A percentile compares a stretch with the other conserved stretches of the same genome.
These are phyloP conservation scores for Lasioglossum vierecki DNA, from an alignment of 2,888 invertebrate genomes.

Conservation along the genomic window DNA sequence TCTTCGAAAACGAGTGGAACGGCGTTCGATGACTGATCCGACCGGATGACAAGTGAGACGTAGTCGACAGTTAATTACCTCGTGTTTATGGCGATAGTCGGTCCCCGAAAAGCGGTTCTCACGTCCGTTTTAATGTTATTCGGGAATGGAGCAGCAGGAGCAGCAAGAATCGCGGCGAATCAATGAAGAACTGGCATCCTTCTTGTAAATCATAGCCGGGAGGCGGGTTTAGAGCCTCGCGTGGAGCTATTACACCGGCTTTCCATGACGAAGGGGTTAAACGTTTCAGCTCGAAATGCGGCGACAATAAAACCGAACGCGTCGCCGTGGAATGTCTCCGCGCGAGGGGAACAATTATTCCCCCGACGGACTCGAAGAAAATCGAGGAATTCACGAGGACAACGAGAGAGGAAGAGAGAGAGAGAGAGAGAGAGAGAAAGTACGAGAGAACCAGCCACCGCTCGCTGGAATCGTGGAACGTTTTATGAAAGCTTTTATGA, in stretches of 20 bases:
- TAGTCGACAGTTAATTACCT: background rate
- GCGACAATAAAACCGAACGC: slow-evolving; percentile 29
- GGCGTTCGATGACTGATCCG: background rate
- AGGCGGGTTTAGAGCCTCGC: slow-evolving; percentile 5
- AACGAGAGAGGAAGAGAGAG: background rate
- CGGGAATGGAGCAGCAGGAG: background rate
- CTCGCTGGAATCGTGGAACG: slow-evolving; percentile 76
- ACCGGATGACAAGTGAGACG: background rate
- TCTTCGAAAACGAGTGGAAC: background rate
- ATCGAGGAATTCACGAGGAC: slow-evolving; percentile 47
- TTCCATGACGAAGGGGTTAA: slow-evolving; percentile 23
- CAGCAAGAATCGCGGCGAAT: slow-evolving; percentile 14
- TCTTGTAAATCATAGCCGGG: slow-evolving; percentile 22
- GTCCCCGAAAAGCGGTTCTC: background rate
- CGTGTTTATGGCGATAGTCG: background rate
- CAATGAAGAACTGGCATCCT: background rate
- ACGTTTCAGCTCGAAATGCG: slow-evolving; percentile 1
- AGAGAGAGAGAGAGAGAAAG: background rate
- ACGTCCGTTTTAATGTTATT: background rate
- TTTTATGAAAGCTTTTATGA: slow-evolving; percentile 82
- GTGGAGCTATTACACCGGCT: slow-evolving; percentile 18
- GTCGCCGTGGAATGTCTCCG: slow-evolving; percentile 29
- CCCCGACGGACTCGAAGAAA: slow-evolving; percentile 21
- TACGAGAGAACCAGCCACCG: slow-evolving; percentile 21
- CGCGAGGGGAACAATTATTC: slow-evolving; percentile 32